Conservation (phyloP, 2,797 vertebrate genomes). For the Liparis tanakae region DNA sequence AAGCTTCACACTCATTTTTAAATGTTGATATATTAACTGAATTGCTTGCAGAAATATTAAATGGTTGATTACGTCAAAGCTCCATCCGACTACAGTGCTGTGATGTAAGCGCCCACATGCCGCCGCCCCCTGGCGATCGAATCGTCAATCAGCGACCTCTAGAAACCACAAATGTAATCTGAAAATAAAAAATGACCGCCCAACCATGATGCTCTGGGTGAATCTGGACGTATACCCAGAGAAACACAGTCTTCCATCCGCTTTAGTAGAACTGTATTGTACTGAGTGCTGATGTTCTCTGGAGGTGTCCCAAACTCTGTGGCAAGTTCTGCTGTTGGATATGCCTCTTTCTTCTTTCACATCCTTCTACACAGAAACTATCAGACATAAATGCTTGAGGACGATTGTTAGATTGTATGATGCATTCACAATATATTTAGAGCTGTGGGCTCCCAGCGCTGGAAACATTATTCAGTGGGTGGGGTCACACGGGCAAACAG, state of each 20-base stretch:
- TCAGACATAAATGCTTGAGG: constrained; percentile 23
- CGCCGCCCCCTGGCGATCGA: background rate
- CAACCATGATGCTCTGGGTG: background rate
- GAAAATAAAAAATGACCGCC: background rate
- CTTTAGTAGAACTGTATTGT: background rate
- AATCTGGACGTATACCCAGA: background rate
- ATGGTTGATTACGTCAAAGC: background rate
- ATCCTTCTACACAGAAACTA: constrained; percentile 18
- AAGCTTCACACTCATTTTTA: background rate
- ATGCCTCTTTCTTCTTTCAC: constrained; percentile 20
- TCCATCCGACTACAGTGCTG: background rate
- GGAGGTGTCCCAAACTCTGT: no score
- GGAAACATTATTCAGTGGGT: constrained; percentile 38
- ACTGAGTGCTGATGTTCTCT: constrained; percentile 41
- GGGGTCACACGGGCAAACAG: constrained; percentile 34
- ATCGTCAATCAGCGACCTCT: background rate
- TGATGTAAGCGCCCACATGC: background rate
- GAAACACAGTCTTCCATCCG: background rate
- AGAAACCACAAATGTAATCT: background rate
- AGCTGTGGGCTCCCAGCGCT: constrained; percentile 24
- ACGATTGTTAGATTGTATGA: constrained; percentile 23
- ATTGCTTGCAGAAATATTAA: background rate
- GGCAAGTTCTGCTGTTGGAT: no score
- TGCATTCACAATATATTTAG: constrained; percentile 30
- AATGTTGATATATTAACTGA: background rate